phyloP scores from a whole-genome alignment of 2,797 vertebrate genomes.

The Halcyon leucocephala region DNA sequence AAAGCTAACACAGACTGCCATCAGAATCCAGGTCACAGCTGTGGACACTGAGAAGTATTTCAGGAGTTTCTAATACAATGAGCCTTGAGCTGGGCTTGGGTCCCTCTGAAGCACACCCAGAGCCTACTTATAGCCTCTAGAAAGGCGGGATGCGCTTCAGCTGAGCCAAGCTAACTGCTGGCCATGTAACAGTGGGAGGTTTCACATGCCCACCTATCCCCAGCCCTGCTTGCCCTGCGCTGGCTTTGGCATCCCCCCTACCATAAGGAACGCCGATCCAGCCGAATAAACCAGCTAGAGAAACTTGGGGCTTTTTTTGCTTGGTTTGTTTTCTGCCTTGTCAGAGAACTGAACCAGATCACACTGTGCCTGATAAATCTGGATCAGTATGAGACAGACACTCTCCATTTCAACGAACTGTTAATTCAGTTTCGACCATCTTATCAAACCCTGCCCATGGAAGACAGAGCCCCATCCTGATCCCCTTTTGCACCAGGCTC shows the following conservation, averaged over 20 bases:
- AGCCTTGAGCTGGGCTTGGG: not conserved
- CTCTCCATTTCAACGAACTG: not conserved
- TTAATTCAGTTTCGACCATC: not conserved
- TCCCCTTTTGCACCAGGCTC: not conserved
- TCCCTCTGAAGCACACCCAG: not conserved
- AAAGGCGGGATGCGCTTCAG: accelerated
- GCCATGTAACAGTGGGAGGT: accelerated
- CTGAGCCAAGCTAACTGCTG: not conserved
- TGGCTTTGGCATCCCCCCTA: not conserved
- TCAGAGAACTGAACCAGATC: not conserved
- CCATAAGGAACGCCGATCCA: not conserved
- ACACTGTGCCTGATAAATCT: not conserved
- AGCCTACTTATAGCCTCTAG: accelerated
- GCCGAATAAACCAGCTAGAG: not conserved
- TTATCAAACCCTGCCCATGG: accelerated
- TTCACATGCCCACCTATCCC: not conserved
- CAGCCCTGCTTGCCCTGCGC: not conserved
- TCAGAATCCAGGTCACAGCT: not conserved
- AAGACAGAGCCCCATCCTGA: not conserved
- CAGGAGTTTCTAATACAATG: accelerated
- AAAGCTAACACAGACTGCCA: not conserved
- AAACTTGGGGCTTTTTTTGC: not conserved
- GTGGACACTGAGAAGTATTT: not conserved
- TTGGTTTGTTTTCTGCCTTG: not conserved
- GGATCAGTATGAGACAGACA: not conserved